Evolutionary conservation across 2,113 vertebrate species (phyloP).

Genomic region (Lycaon pictus): DNA sequence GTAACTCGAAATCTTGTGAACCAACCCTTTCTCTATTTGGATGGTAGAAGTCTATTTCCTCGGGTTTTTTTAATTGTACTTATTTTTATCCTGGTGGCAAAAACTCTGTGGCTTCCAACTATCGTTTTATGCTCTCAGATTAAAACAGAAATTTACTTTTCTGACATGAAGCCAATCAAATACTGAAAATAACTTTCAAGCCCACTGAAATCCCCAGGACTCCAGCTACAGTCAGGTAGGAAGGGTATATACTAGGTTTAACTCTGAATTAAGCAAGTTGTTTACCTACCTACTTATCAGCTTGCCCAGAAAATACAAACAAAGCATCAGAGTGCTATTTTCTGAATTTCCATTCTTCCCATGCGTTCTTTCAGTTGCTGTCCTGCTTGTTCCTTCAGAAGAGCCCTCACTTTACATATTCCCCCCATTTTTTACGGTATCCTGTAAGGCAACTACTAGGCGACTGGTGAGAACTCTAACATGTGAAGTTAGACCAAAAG

Average conservation of each 20-base stretch:
- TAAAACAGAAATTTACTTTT: neutral
- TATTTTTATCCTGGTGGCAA: neutral
- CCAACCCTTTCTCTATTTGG: neutral
- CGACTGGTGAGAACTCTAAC: neutral
- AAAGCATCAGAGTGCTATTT: slow-evolving; percentile 53
- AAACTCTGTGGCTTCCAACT: neutral
- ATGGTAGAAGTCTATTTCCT: neutral
- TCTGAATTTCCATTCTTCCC: slow-evolving; percentile 57
- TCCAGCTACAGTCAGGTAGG: neutral
- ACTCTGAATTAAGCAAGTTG: neutral
- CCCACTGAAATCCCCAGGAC: neutral
- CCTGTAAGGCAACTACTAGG: neutral
- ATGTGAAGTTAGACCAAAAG: neutral
- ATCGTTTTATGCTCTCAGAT: neutral
- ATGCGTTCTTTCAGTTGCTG: neutral
- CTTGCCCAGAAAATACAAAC: slow-evolving; percentile 46
- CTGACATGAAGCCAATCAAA: neutral
- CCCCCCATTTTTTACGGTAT: neutral
- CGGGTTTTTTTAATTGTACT: neutral
- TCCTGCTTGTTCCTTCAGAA: neutral
- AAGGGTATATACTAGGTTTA: neutral
- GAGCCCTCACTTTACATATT: neutral
- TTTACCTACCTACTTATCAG: neutral
- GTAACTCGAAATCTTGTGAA: neutral
- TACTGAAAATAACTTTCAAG: neutral